phyloP scores from a whole-genome alignment of 2,113 vertebrate species.

The Brachypodius melanocephalos region DNA sequence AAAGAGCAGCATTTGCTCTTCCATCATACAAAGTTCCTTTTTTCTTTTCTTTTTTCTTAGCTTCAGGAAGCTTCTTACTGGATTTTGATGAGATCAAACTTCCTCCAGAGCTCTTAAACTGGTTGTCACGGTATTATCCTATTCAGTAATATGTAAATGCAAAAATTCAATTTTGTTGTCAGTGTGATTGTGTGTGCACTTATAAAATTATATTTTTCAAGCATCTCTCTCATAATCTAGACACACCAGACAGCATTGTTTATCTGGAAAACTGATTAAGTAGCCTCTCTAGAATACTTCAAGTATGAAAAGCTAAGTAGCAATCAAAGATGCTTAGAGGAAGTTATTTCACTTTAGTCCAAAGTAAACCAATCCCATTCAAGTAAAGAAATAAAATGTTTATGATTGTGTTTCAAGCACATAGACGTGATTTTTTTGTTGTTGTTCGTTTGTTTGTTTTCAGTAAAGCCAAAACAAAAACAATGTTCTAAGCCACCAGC shows the following conservation, averaged over 20 bases:
- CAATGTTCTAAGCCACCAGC: background rate
- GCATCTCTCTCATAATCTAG: background rate
- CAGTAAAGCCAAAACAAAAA: background rate
- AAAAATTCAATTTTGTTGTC: background rate
- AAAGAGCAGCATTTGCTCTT: background rate
- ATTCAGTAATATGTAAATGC: background rate
- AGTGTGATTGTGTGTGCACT: fast-evolving
- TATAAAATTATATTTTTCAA: background rate
- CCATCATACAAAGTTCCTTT: background rate
- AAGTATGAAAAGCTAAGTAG: background rate
- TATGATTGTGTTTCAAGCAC: background rate
- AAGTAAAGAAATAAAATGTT: background rate
- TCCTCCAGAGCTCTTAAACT: background rate
- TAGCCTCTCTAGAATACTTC: background rate
- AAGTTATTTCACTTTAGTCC: background rate
- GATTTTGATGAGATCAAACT: background rate
- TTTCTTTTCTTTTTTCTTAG: background rate
- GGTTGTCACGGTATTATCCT: background rate
- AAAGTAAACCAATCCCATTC: background rate
- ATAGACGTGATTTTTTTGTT: background rate
- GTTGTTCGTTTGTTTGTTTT: background rate
- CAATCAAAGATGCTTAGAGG: background rate
- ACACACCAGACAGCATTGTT: background rate
- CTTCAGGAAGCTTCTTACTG: background rate
- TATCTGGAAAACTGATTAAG: background rate